These are phyloP conservation scores for Sinotaia quadrata DNA, from an alignment of 2,888 invertebrate species.

Conservation along the genomic window DNA sequence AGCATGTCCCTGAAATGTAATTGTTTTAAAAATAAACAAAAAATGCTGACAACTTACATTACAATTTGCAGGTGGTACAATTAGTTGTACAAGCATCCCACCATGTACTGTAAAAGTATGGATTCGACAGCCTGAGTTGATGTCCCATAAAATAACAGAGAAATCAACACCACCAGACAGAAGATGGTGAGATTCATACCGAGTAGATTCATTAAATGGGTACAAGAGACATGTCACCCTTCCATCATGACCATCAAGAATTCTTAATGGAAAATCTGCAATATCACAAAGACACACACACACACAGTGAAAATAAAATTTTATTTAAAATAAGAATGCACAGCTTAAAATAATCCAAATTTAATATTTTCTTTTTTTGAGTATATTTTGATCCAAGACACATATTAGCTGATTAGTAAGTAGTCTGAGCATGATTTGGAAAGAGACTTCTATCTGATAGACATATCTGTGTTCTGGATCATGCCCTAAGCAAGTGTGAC, in stretches of 20 bases:
- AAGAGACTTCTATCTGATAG: too few relatives aligned
- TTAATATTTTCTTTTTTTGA: too few relatives aligned
- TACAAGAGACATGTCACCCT: slow-evolving; percentile 95
- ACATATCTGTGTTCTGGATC: too few relatives aligned
- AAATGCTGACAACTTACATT: slow-evolving; percentile 72
- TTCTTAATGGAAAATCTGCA: slow-evolving; percentile 37
- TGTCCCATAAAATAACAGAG: slow-evolving; percentile 96
- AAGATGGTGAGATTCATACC: slow-evolving; percentile 76
- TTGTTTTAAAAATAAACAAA: too few relatives aligned
- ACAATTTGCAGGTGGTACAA: slow-evolving; percentile 91
- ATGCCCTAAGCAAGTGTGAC: too few relatives aligned
- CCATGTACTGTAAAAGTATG: slow-evolving; percentile 98
- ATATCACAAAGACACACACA: background rate
- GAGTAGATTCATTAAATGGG: slow-evolving; percentile 87
- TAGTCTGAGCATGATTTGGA: too few relatives aligned
- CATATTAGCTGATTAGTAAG: too few relatives aligned
- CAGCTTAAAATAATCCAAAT: too few relatives aligned
- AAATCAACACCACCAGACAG: slow-evolving; percentile 98
- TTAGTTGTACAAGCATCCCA: slow-evolving; percentile 93
- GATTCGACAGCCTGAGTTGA: slow-evolving; percentile 88
- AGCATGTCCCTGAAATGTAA: too few relatives aligned
- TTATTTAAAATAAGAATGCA: too few relatives aligned
- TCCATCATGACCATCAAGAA: slow-evolving; percentile 85
- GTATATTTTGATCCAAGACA: too few relatives aligned
- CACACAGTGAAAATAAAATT: too few relatives aligned